Evolutionary conservation across 2,797 vertebrate species (phyloP).

Genomic region (Acipenser oxyrinchus): DNA sequence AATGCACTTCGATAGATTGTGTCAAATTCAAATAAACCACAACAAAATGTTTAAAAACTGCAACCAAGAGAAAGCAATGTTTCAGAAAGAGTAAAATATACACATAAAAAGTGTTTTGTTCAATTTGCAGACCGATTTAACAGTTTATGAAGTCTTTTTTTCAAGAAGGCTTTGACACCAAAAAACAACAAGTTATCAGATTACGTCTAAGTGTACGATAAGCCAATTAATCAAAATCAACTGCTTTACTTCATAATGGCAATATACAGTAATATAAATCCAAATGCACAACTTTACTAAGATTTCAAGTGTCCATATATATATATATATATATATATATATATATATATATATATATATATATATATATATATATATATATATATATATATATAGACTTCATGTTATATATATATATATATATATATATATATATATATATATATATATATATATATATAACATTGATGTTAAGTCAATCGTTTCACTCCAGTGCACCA

Average conservation of each 20-base stretch:
- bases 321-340: neutral
- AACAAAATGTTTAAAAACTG: too few relatives aligned
- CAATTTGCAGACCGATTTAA: too few relatives aligned
- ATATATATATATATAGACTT: neutral
- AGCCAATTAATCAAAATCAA: too few relatives aligned
- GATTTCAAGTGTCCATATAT: too few relatives aligned
- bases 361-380: conserved; percentile 1
- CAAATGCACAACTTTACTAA: conserved; percentile 8
- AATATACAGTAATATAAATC: neutral
- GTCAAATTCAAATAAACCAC: too few relatives aligned
- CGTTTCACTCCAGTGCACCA: too few relatives aligned
- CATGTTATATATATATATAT: neutral
- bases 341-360: neutral
- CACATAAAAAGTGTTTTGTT: neutral
- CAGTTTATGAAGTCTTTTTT: too few relatives aligned
- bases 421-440: neutral
- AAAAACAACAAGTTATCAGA: conserved; percentile 2
- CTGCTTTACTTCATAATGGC: too few relatives aligned
- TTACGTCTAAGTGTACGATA: conserved; percentile 7
- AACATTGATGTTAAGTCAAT: neutral
- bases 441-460: conserved; percentile 1
- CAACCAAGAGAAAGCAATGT: too few relatives aligned
- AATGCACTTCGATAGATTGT: too few relatives aligned
- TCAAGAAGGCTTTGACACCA: too few relatives aligned
- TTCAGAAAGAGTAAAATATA: too few relatives aligned